Percentiles rank a stretch among this genome's conserved stretches.
phyloP scores from a whole-genome alignment of 1,140 invertebrate genomes.

The Oreohelix idahoensis region DNA sequence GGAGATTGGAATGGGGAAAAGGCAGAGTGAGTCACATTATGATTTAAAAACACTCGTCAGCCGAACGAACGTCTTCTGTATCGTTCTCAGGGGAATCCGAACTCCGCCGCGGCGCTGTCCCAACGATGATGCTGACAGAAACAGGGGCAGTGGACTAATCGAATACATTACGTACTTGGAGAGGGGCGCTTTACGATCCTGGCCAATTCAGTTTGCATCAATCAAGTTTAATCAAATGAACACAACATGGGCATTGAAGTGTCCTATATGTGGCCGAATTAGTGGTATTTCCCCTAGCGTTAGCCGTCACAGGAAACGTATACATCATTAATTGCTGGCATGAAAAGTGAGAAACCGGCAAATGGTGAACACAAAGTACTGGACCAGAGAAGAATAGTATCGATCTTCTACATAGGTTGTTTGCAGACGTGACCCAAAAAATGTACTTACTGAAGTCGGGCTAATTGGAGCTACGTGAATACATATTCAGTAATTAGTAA shows the following conservation, averaged over 20 bases:
- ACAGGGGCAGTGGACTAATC: not conserved
- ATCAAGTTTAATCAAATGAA: not conserved
- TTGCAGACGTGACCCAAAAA: no score
- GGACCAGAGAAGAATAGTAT: no score
- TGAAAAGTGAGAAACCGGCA: no score
- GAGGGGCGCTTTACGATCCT: not conserved
- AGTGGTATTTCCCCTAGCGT: not conserved
- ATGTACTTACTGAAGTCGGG: no score
- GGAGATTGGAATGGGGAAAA: not conserved
- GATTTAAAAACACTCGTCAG: slow-evolving; percentile 20
- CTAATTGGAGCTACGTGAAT: no score
- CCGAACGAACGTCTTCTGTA: not conserved
- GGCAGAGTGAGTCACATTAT: slow-evolving; percentile 7
- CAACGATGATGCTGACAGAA: not conserved
- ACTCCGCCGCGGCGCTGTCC: not conserved
- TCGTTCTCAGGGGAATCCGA: not conserved
- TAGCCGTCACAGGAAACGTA: not conserved
- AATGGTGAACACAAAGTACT: no score
- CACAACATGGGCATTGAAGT: not conserved
- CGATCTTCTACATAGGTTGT: no score
- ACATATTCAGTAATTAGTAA: no score
- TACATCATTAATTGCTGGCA: not conserved
- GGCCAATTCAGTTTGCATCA: not conserved
- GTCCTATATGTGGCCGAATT: not conserved
- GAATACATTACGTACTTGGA: not conserved